These are phyloP conservation scores for Eutolmus rufibarbis DNA, from an alignment of 2,888 invertebrate genomes.

Conservation along the genomic window DNA sequence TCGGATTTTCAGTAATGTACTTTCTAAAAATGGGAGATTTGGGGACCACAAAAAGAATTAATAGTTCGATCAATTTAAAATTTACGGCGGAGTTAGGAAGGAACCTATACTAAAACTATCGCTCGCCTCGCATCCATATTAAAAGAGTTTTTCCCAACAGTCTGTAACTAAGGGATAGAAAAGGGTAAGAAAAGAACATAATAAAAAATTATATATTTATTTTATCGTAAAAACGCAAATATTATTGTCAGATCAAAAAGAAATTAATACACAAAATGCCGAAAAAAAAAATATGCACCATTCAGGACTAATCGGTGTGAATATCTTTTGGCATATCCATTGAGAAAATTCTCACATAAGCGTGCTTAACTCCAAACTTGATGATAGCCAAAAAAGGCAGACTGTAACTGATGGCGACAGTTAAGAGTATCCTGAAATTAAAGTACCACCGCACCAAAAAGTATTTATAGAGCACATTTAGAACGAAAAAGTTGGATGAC, in stretches of 20 bases:
- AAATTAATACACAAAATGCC: not conserved
- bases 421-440: slow-evolving; percentile 66
- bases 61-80: too few species aligned
- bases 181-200: not conserved
- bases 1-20: too few species aligned
- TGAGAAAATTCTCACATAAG: slow-evolving; percentile 66
- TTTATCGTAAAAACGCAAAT: not conserved
- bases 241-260: not conserved
- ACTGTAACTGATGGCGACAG: slow-evolving; percentile 68
- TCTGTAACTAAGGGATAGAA: not conserved
- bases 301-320: not conserved
- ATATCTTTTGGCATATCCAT: not conserved
- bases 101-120: too few species aligned
- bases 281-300: too few species aligned
- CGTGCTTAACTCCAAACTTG: slow-evolving; percentile 66
- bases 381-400: slow-evolving; percentile 72
- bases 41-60: too few species aligned
- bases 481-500: not conserved
- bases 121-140: too few species aligned
- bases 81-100: too few species aligned
- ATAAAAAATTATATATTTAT: not conserved
- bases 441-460: slow-evolving; percentile 66
- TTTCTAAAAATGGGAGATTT: too few species aligned
- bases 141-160: too few species aligned
- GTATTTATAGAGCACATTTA: slow-evolving; percentile 55